These are phyloP conservation scores for Drosophila orosa DNA, from an alignment of 1,140 invertebrate genomes.

Conservation along the genomic window DNA sequence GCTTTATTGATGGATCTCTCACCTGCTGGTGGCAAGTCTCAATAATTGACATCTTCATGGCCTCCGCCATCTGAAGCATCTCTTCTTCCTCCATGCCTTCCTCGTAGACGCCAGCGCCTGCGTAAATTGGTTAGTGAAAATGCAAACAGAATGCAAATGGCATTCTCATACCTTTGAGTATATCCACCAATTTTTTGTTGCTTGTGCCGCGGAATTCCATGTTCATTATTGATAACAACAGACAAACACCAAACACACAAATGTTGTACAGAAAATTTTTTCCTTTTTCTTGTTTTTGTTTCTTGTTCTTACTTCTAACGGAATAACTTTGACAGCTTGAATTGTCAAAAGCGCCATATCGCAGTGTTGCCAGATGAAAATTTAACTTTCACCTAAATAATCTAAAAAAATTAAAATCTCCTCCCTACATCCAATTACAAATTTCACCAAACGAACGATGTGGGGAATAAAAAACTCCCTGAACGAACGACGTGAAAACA, in stretches of 20 bases:
- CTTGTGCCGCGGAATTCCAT: slow-evolving; percentile 46
- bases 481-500: no score
- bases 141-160: not conserved
- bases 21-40: slow-evolving; percentile 37
- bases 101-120: slow-evolving; percentile 61
- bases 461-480: no score
- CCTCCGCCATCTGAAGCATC: slow-evolving; percentile 56
- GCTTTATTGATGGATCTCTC: not conserved
- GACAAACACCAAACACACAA: not conserved
- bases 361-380: no score
- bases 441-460: no score
- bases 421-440: no score
- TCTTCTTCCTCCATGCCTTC: slow-evolving; percentile 59
- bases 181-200: slow-evolving; percentile 6
- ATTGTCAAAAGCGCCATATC: slow-evolving; percentile 1
- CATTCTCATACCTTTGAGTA: slow-evolving; percentile 19
- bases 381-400: no score
- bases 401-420: no score
- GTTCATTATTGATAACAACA: not conserved
- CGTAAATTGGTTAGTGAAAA: not conserved
- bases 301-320: slow-evolving; percentile 26
- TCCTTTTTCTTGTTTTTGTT: no score
- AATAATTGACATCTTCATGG: slow-evolving; percentile 45
- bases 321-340: not conserved
- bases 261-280: not conserved